A percentile compares a stretch with the other conserved stretches of the same genome.
Conservation (phyloP, 2,888 invertebrate genomes). For the Operophtera brumata region DNA sequence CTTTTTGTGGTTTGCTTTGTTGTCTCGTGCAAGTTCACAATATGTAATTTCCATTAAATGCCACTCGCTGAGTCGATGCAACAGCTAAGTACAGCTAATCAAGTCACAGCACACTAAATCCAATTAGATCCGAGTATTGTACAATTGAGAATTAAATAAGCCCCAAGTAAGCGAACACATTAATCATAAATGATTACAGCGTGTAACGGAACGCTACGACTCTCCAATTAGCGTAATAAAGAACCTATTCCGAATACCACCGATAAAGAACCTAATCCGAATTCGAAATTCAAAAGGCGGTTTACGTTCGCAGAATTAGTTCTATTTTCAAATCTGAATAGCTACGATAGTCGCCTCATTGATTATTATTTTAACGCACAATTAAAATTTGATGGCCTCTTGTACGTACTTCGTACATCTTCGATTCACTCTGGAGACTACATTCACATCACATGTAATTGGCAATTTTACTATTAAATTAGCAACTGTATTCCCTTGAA, state of each 20-base stretch:
- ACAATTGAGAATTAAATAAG: slow-evolving; percentile 53
- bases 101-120: slow-evolving; percentile 49
- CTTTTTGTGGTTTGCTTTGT: background rate
- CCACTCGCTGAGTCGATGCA: slow-evolving; percentile 18
- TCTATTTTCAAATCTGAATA: slow-evolving; percentile 57
- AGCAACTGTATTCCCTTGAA: slow-evolving; percentile 37
- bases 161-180: slow-evolving; percentile 59
- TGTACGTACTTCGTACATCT: slow-evolving; percentile 71
- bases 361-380: slow-evolving; percentile 80
- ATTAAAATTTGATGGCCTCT: slow-evolving; percentile 79
- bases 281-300: slow-evolving; percentile 28
- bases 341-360: slow-evolving; percentile 73
- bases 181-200: slow-evolving; percentile 64
- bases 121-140: slow-evolving; percentile 57
- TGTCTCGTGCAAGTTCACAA: background rate
- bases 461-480: slow-evolving; percentile 25
- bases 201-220: slow-evolving; percentile 42
- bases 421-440: slow-evolving; percentile 49
- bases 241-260: slow-evolving; percentile 29
- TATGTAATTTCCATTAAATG: slow-evolving; percentile 7
- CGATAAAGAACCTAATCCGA: slow-evolving; percentile 24
- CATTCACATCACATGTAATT: slow-evolving; percentile 25
- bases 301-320: slow-evolving; percentile 52
- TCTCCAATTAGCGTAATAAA: slow-evolving; percentile 51
- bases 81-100: slow-evolving; percentile 26